Percentiles rank a stretch among this genome's conserved stretches.
Conservation (phyloP, 1,140 invertebrate species). For the Chelonus insularis region DNA sequence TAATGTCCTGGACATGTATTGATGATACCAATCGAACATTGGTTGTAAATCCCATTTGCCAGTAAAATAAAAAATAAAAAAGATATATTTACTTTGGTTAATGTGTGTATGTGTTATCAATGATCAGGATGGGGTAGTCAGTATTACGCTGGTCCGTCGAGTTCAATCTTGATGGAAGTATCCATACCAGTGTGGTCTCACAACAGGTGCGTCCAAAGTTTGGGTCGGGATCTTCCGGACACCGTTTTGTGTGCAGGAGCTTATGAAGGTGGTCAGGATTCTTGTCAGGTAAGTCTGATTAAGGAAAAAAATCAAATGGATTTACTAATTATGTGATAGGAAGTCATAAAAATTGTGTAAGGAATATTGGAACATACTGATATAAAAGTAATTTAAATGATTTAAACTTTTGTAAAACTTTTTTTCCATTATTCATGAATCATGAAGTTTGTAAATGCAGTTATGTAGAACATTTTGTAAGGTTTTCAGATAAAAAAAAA, state of each 20-base stretch:
- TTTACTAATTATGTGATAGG: too few species aligned
- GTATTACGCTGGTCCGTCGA: constrained; percentile 69
- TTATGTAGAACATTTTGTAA: too few species aligned
- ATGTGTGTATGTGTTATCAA: not conserved
- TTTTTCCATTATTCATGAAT: too few species aligned
- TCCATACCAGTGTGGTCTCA: constrained; percentile 80
- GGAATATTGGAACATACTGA: too few species aligned
- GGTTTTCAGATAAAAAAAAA: too few species aligned
- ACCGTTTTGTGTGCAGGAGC: constrained; percentile 74
- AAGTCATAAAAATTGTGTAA: too few species aligned
- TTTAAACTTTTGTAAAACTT: too few species aligned
- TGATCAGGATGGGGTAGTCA: constrained; percentile 72
- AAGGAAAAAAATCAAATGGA: too few species aligned
- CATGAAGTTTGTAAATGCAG: too few species aligned
- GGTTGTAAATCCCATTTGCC: not conserved
- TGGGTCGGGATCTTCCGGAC: constrained; percentile 66
- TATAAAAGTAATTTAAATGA: too few species aligned
- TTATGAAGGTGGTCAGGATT: constrained; percentile 73
- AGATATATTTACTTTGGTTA: too few species aligned
- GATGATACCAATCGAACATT: not conserved
- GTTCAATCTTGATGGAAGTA: constrained; percentile 74
- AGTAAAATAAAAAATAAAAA: not conserved
- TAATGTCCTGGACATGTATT: not conserved
- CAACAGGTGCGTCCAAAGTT: constrained; percentile 67
- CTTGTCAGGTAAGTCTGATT: constrained; percentile 70